phyloP scores from a whole-genome alignment of 2,797 vertebrate species.

The Pseudotriccus pelzelni region DNA sequence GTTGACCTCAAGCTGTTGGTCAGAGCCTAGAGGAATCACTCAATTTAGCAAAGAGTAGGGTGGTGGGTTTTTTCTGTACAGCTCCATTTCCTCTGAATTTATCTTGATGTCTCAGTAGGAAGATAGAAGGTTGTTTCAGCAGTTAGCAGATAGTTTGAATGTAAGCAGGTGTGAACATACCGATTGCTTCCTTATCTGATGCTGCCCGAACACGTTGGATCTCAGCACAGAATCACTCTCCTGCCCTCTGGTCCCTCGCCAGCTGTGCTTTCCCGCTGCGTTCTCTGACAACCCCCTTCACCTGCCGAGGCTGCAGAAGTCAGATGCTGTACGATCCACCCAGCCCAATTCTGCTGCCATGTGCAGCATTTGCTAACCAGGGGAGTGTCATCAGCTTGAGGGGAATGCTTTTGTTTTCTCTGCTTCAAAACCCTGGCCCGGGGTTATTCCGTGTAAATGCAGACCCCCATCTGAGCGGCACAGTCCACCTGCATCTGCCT shows the following conservation, averaged over 20 bases:
- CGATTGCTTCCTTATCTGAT: constrained; percentile 47
- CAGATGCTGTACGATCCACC: background rate
- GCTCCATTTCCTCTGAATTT: constrained; percentile 55
- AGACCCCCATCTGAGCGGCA: background rate
- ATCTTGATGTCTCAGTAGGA: constrained; percentile 32
- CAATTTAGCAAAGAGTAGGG: background rate
- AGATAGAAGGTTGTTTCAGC: constrained; percentile 34
- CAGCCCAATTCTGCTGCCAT: fast-evolving
- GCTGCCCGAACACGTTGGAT: background rate
- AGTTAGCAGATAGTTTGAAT: constrained; percentile 8
- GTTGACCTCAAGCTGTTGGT: constrained; percentile 47
- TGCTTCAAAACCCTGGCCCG: background rate
- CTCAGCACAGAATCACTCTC: background rate
- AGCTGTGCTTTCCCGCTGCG: background rate
- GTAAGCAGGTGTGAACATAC: constrained; percentile 49
- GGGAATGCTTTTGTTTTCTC: background rate
- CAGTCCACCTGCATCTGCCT: background rate
- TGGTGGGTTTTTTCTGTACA: background rate
- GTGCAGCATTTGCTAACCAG: fast-evolving
- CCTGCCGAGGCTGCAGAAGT: background rate
- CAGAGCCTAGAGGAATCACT: constrained; percentile 35
- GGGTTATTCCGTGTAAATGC: background rate
- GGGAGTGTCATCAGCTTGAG: background rate
- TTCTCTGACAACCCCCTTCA: background rate
- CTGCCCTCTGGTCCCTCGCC: background rate